Evolutionary conservation across 1,140 invertebrate genomes (phyloP), one percentile per base, ranked within the genome.

Genomic region (Maconellicoccus hirsutus): DNA sequence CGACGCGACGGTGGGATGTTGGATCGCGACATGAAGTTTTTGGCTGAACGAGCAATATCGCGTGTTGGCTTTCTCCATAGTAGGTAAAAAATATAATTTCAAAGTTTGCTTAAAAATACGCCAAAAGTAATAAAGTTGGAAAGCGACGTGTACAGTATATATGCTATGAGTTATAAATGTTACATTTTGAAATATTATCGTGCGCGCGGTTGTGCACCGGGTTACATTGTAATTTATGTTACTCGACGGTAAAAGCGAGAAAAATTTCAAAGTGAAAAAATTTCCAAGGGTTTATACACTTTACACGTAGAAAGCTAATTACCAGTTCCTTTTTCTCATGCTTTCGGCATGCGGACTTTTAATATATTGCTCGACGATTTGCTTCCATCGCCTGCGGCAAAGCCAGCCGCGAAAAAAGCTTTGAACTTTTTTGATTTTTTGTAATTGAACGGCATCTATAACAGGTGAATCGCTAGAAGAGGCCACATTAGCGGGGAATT

Each of bases 331-430:
- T 79, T 95, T 96, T 59, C 93, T 80, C 92, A 97, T 95, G 77
- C 89, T 94, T 78, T 96, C 93, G 0, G 93, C 93, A 78, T 96
- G 93, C 0, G 93, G 93, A 74, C 92, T 94, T 77, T 93, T 93
- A 75, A 96, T 97, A 79, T 96, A 96, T 76, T 96, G 90, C 74
- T 95, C 92, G 0, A 96, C 93, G 71, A 96, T 96, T 78, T 94
- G 92, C 79, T 96, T 96, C 94, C 94, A 96, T 70, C 93, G 83
- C 3, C 93, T 81, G n/a, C 94, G 83, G 79, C 93, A 96, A 6
- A 96, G 79, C 94, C 94, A 96, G 0, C 94, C 93, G 3, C 93
- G 84, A 80, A 96, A 96, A 80, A 96, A 95, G 77, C 92, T 94
- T 80, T 96, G 90, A 21, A 96, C 92, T 83, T 96, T 96, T 79